These are phyloP conservation scores for Teinopalpus imperialis DNA, from an alignment of 2,888 invertebrate genomes.

Conservation along the genomic window DNA sequence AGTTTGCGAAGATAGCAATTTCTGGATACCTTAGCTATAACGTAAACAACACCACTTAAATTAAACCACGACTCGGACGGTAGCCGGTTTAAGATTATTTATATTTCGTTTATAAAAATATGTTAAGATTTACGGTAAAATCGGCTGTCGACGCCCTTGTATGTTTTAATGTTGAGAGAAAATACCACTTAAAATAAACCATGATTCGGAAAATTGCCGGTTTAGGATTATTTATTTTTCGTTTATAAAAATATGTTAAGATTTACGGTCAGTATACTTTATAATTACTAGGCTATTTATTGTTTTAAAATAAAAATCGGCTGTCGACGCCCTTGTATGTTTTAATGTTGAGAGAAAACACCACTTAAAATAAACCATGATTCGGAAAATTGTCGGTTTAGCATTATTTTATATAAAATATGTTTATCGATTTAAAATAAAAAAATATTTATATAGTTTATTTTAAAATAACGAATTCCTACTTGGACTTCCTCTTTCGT, in stretches of 20 bases:
- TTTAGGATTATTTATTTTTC: slow-evolving; percentile 11
- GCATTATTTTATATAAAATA: no score
- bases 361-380: no score
- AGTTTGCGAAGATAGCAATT: no score
- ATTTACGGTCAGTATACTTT: slow-evolving; percentile 15
- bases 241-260: slow-evolving; percentile 7
- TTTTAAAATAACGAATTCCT: no score
- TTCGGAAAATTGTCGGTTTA: no score
- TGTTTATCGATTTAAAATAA: no score
- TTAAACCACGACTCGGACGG: neutral
- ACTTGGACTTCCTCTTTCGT: slow-evolving; percentile 8
- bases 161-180: no score
- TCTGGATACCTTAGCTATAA: slow-evolving; percentile 16
- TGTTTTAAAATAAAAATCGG: slow-evolving; percentile 12
- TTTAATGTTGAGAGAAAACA: no score
- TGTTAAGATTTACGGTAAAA: slow-evolving; percentile 11
- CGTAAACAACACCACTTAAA: slow-evolving; percentile 20
- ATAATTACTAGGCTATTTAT: slow-evolving; percentile 11
- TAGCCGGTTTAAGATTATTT: slow-evolving; percentile 12
- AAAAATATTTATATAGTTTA: no score
- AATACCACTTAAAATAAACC: no score
- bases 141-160: neutral
- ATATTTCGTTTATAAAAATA: slow-evolving; percentile 7
- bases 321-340: no score
- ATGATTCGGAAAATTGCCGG: no score